These are phyloP conservation scores for Neostethus bicornis DNA, from an alignment of 2,797 vertebrate species.

Conservation along the genomic window DNA sequence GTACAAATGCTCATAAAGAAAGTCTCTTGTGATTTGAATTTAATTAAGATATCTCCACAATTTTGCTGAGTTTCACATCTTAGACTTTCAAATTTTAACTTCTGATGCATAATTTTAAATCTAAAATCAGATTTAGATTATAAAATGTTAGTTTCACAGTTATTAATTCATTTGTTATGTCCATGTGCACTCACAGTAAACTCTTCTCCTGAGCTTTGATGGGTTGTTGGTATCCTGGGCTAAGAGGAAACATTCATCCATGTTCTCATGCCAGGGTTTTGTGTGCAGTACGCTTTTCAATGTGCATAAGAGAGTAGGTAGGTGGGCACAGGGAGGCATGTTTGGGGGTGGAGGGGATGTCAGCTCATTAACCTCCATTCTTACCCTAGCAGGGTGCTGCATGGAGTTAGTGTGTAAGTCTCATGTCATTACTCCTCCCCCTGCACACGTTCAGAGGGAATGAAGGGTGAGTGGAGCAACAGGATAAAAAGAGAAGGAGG, in stretches of 20 bases:
- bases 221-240: slow-evolving; percentile 42
- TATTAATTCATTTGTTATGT: slow-evolving; percentile 12
- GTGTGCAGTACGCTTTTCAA: slow-evolving; percentile 58
- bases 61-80: not conserved
- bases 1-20: too few relatives aligned
- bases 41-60: not conserved
- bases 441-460: slow-evolving; percentile 45
- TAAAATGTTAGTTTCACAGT: slow-evolving; percentile 8
- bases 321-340: slow-evolving; percentile 54
- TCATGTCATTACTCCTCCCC: slow-evolving; percentile 72
- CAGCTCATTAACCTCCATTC: slow-evolving; percentile 78
- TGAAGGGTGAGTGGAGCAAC: slow-evolving; percentile 31
- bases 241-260: slow-evolving; percentile 45
- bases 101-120: slow-evolving; percentile 6
- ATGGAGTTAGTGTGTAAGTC: slow-evolving; percentile 69
- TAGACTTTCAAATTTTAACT: not conserved
- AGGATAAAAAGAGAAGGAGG: slow-evolving; percentile 31
- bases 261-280: slow-evolving; percentile 38
- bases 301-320: slow-evolving; percentile 47
- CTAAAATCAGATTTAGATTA: slow-evolving; percentile 15
- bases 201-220: slow-evolving; percentile 27
- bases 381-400: slow-evolving; percentile 47
- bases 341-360: slow-evolving; percentile 68
- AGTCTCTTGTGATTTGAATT: too few relatives aligned
- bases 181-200: slow-evolving; percentile 20